Conservation (phyloP, 2,113 vertebrate species). For the Anarhynchus alexandrinus region DNA sequence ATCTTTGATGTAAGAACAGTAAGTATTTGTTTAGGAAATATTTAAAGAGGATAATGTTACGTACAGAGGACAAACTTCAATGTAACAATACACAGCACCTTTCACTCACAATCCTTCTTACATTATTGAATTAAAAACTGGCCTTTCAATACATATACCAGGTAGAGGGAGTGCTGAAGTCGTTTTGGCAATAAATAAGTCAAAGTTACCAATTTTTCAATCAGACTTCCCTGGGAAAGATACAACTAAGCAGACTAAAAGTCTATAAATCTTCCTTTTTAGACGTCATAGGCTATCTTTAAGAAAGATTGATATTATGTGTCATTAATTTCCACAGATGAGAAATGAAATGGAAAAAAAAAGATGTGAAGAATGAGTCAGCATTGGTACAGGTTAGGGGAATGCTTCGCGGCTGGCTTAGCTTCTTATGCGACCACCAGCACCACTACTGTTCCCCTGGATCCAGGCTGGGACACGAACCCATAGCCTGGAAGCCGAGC, state of each 20-base stretch:
- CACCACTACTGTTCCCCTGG: rapidly evolving
- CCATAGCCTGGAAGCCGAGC: not conserved
- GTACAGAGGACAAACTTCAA: not conserved
- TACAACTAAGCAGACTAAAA: not conserved
- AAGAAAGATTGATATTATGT: not conserved
- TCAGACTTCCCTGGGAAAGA: not conserved
- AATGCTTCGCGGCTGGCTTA: not conserved
- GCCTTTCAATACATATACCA: not conserved
- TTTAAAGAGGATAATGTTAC: not conserved
- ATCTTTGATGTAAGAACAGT: not conserved
- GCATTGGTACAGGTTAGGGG: not conserved
- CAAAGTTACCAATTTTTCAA: not conserved
- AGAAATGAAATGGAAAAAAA: not conserved
- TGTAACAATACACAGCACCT: not conserved
- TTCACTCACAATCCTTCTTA: not conserved
- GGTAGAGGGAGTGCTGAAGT: not conserved
- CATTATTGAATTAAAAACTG: not conserved
- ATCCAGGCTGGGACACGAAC: not conserved
- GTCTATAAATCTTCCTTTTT: not conserved
- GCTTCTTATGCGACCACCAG: not conserved
- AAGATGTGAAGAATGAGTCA: not conserved
- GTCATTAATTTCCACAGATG: not conserved
- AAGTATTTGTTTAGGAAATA: not conserved
- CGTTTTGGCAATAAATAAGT: not conserved
- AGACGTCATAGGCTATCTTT: not conserved